Percentiles rank a stretch among this genome's conserved stretches.
These are phyloP conservation scores for Priocnemis perturbator DNA, from an alignment of 2,888 invertebrate genomes.

Conservation along the genomic window DNA sequence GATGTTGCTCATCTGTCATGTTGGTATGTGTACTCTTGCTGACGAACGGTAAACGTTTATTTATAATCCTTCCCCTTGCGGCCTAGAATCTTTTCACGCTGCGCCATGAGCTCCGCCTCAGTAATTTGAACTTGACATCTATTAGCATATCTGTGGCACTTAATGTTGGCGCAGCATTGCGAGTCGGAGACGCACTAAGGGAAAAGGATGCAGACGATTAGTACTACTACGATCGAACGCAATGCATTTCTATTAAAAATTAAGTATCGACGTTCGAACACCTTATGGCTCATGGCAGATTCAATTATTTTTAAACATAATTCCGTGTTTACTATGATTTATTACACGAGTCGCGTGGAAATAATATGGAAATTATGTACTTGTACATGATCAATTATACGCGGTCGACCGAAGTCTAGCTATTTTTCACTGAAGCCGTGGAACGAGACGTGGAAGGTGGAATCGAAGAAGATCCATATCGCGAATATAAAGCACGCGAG, in stretches of 20 bases:
- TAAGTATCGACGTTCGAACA: no score
- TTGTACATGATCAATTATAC: neutral
- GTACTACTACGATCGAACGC: no score
- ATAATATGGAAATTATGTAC: no score
- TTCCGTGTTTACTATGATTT: no score
- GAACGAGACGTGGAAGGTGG: neutral
- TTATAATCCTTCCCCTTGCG: slow-evolving; percentile 56
- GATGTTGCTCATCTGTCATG: neutral
- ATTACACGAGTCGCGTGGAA: no score
- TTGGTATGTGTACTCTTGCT: no score
- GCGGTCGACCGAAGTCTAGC: neutral
- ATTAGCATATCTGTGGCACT: slow-evolving; percentile 62
- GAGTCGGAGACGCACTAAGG: slow-evolving; percentile 52
- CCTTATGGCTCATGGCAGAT: no score
- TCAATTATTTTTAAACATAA: no score
- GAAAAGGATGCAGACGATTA: slow-evolving; percentile 21
- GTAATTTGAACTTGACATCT: slow-evolving; percentile 71
- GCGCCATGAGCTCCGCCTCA: slow-evolving; percentile 58
- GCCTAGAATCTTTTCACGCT: slow-evolving; percentile 64
- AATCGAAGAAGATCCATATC: neutral
- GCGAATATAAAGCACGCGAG: slow-evolving; percentile 9
- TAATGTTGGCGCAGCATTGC: slow-evolving; percentile 53
- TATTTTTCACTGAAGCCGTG: neutral
- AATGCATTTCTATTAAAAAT: no score
- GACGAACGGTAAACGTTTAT: neutral